Percentiles rank a stretch among this genome's conserved stretches.
Conservation (phyloP, 2,797 vertebrate species). For the Hippocampus kuda region DNA sequence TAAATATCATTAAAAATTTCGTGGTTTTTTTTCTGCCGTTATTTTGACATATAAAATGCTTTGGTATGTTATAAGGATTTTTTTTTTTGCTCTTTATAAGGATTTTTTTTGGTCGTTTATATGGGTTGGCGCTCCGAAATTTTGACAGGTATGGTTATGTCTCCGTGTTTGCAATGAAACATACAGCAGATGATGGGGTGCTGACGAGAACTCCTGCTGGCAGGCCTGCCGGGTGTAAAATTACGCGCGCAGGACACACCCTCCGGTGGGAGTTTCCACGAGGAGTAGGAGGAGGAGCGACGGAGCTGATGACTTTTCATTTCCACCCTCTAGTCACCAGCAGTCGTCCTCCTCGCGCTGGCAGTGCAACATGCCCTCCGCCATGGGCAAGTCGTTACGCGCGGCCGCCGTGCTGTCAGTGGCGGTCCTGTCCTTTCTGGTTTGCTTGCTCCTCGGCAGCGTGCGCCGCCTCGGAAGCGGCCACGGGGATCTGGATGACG, state of each 20-base stretch:
- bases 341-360: not conserved
- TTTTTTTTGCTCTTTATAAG: too few relatives aligned
- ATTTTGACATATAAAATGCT: too few relatives aligned
- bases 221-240: constrained; percentile 47
- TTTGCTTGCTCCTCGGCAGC: constrained; percentile 61
- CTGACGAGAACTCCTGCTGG: not conserved
- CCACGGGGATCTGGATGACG: constrained; percentile 18
- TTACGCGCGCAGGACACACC: constrained; percentile 59
- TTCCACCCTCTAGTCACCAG: not conserved
- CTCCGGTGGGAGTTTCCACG: constrained; percentile 51
- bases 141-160: too few relatives aligned
- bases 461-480: constrained; percentile 61
- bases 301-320: not conserved
- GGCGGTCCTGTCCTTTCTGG: constrained; percentile 58
- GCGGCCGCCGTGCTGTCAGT: constrained; percentile 59
- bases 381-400: constrained; percentile 58
- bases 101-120: too few relatives aligned
- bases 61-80: too few relatives aligned
- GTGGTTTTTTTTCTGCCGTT: too few relatives aligned
- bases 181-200: not conserved
- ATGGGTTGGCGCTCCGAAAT: too few relatives aligned
- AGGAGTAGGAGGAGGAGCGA: constrained; percentile 11
- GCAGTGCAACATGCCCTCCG: constrained; percentile 28
- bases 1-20: too few relatives aligned
- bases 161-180: not conserved